Evolutionary conservation across 1,140 invertebrate species (phyloP), one percentile per base, ranked within the genome.

Genomic region (Conus betulinus): DNA sequence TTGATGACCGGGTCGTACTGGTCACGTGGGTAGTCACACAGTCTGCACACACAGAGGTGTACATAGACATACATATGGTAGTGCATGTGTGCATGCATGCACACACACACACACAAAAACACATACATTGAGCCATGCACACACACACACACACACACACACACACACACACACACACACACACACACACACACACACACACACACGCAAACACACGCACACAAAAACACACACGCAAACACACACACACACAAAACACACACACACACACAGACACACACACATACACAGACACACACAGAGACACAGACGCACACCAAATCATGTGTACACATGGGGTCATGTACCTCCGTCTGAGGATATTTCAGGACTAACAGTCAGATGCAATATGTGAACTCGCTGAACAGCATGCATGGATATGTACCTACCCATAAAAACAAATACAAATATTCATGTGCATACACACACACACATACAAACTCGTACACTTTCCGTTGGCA

Each of bases 1-100:
- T 95, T 95, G 78, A 95, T 95, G 67, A 93, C 92, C 10, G 93
- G 90, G 88, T 95, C 95, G 91, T 94, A 95, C 13, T 78, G 85
- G 17, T 89, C 51, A 83, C 13, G 1, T 23, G 39, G 7, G 15
- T 52, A 55, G 17, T 11, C n/a, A 23, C 82, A 85, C 84, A 71
- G 20, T 10, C 60, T 51, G 23, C 52, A 27, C 84, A 85, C 84
- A 85, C 25, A 71, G 57, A 63, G 23, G 23, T 15, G 67, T 13
- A 52, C 39, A 27, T 3, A 85, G n/a, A 85, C 57, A 85, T 20
- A 63, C 67, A 74, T n/a, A 85, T 25, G 23, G 5, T 57, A 0
- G 11, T 23, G 25, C 83, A 84, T 52, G 5, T 23, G 20, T 7
- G 20, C 67, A 71, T 20, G 20, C 67, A 71, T 7, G 67, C 8